Evolutionary conservation across 2,113 vertebrate genomes (phyloP).

Genomic region (Malurus alboscapulatus): DNA sequence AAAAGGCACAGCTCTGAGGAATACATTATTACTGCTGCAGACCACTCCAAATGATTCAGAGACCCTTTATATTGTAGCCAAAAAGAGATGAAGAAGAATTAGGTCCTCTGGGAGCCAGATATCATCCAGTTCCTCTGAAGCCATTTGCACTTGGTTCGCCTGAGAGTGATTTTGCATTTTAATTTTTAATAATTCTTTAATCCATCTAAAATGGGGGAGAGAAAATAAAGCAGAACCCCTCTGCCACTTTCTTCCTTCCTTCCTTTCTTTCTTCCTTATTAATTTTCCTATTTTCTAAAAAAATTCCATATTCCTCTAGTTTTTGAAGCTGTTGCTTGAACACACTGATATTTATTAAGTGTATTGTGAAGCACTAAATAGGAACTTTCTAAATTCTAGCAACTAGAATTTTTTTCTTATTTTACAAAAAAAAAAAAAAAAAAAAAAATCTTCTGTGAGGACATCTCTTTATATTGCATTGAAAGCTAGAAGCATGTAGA

Average conservation of each 20-base stretch:
- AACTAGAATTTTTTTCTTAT: not conserved
- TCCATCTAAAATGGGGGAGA: not conserved
- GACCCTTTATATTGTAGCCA: not conserved
- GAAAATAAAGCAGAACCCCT: slow-evolving; percentile 18
- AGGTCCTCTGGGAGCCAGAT: not conserved
- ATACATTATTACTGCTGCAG: slow-evolving; percentile 12
- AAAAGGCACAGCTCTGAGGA: not conserved
- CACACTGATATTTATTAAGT: not conserved
- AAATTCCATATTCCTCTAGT: not conserved
- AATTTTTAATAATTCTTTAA: slow-evolving; percentile 61
- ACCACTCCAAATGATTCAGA: slow-evolving; percentile 18
- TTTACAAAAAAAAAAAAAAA: not conserved
- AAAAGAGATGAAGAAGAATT: slow-evolving; percentile 7
- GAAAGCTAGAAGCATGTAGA: not conserved
- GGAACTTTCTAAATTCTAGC: not conserved
- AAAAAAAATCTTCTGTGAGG: not conserved
- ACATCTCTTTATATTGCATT: not conserved
- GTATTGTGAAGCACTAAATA: not conserved
- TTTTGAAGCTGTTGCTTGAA: not conserved
- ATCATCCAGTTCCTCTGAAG: slow-evolving; percentile 25
- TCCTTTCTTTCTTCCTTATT: not conserved
- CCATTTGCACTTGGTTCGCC: slow-evolving; percentile 10
- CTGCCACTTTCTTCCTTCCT: not conserved
- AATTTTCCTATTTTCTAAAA: not conserved
- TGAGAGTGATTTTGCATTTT: slow-evolving; percentile 46